Percentiles rank a stretch among this genome's conserved stretches.
Evolutionary conservation across 1,140 invertebrate genomes (phyloP).

Genomic region (Leptopilina boulardi): DNA sequence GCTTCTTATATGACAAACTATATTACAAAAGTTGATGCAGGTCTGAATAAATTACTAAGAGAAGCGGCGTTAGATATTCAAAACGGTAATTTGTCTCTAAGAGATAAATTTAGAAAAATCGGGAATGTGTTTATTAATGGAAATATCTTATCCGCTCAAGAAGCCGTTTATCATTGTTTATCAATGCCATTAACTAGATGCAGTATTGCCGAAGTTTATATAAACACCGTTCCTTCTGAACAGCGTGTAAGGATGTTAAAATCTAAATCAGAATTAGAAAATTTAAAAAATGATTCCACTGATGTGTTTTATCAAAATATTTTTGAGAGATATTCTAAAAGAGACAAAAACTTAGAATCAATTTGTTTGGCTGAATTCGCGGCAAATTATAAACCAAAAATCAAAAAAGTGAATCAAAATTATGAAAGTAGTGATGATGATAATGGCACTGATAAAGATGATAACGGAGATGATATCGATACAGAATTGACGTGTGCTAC

Average conservation of each 20-base stretch:
- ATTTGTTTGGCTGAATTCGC: neutral
- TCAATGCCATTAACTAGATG: neutral
- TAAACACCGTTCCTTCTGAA: neutral
- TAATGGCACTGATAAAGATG: neutral
- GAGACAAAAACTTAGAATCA: neutral
- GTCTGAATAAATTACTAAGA: slow-evolving; percentile 20
- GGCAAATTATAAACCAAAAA: neutral
- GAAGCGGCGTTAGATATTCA: neutral
- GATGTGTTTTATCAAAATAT: neutral
- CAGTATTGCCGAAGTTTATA: neutral
- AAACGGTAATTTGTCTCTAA: slow-evolving; percentile 7
- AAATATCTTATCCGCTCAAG: no score
- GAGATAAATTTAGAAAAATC: slow-evolving; percentile 1
- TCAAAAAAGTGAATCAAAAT: neutral
- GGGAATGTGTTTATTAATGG: neutral
- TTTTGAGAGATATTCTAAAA: neutral
- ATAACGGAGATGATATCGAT: neutral
- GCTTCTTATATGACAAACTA: slow-evolving; percentile 65
- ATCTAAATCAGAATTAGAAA: neutral
- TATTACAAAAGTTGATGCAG: slow-evolving; percentile 67
- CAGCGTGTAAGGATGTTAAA: neutral
- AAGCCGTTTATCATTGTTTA: neutral
- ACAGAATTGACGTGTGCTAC: no score
- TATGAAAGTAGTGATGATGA: neutral
- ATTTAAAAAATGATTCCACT: neutral